phyloP scores from a whole-genome alignment of 2,797 vertebrate genomes.

The Bradypus variegatus region DNA sequence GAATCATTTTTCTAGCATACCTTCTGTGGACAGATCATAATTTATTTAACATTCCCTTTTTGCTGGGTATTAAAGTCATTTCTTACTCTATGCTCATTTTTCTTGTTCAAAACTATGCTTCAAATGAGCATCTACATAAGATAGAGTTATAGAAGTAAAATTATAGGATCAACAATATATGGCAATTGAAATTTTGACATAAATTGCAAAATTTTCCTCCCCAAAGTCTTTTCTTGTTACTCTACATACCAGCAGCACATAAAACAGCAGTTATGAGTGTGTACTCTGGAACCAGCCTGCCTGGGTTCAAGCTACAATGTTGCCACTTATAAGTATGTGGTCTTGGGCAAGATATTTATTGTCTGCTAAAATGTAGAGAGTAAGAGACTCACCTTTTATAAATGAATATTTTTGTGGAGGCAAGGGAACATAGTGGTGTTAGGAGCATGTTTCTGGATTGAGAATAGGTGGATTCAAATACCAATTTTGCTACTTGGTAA shows the following conservation, averaged over 20 bases:
- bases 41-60: neutral
- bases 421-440: neutral
- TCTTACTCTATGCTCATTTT: neutral
- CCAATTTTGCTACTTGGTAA: neutral
- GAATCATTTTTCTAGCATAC: neutral
- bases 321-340: neutral
- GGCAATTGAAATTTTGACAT: neutral
- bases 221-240: neutral
- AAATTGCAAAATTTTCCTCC: neutral
- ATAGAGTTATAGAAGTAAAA: neutral
- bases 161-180: neutral
- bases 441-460: neutral
- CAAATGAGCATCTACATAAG: neutral
- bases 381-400: neutral
- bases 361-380: neutral
- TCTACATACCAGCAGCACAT: neutral
- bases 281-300: neutral
- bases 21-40: neutral
- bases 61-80: neutral
- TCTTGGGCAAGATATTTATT: neutral
- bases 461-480: neutral
- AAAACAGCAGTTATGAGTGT: too few relatives aligned
- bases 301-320: neutral
- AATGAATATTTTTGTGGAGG: neutral
- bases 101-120: neutral